Evolutionary conservation across 2,113 vertebrate species (phyloP), one percentile per base, ranked within the genome.

Genomic region (Equus przewalskii): DNA sequence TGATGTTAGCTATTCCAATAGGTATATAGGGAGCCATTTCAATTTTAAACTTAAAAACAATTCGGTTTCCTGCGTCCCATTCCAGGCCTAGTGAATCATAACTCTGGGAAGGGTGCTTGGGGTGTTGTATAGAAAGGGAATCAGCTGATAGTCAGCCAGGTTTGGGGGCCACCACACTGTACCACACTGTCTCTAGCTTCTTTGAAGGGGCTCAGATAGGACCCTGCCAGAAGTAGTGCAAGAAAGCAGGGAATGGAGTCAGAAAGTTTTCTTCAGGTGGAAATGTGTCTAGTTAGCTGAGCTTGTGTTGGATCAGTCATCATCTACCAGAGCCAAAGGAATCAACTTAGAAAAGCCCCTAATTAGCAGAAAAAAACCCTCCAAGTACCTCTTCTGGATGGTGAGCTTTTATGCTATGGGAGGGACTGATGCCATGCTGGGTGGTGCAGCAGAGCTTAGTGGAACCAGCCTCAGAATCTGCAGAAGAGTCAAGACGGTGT

Each of bases 241-340:
- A 28, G 15, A 93, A 73, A 41, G 82, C 44, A 51, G 72, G 16
- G 56, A 67, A 60, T 54, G 26, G 60, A 89, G 46, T 64, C 83
- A 62, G 93, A 76, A 51, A 54, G 22, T 76, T 76, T 91, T 14
- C 24, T 94, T 80, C 58, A 60, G 16, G 60, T 51, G 67, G 44
- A 82, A 89, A 72, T 82, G 13, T 67, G 58, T 82, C 56, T 86
- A 76, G 78, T 78, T 70, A 91, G 72, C 72, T 80, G 54, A 83
- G 16, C 69, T 90, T 65, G 26, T 65, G 36, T 46, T 89, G 46
- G 46, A 82, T 92, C 67, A 82, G n/a, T 26, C n/a, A 44, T 69
- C n/a, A 28, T 73, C 18, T 6, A 56, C 33, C 16, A n/a, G 73
- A 82, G 56, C 22, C 18, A 65, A 94, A 44, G 6, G 28, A 67